Percentiles rank a stretch among this genome's conserved stretches.
These are phyloP conservation scores for Malurus melanocephalus DNA, from an alignment of 2,113 vertebrate genomes.

Conservation along the genomic window DNA sequence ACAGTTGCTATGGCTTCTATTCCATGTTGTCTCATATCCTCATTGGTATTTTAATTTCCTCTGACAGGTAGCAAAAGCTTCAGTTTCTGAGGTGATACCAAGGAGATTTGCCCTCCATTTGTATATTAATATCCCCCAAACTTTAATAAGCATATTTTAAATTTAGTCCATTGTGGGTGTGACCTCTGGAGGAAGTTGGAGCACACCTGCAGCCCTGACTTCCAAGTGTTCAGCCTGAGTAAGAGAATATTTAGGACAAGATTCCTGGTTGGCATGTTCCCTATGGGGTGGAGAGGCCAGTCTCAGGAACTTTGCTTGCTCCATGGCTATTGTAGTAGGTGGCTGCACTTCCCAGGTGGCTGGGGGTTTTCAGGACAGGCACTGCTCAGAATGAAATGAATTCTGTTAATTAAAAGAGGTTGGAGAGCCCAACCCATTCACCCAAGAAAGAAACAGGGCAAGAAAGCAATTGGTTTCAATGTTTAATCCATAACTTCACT, in stretches of 20 bases:
- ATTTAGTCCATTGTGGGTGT: rapidly evolving
- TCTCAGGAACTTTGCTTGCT: neutral
- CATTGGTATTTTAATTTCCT: neutral
- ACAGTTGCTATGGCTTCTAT: neutral
- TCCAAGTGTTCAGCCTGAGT: neutral
- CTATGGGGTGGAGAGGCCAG: neutral
- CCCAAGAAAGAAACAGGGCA: neutral
- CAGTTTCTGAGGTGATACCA: neutral
- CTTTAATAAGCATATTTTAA: neutral
- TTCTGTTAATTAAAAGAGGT: neutral
- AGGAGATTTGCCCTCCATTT: neutral
- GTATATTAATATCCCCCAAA: neutral
- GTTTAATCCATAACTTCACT: neutral
- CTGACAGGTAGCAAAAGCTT: neutral
- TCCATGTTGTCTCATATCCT: neutral
- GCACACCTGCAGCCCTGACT: neutral
- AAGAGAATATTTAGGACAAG: neutral
- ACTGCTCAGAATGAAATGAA: neutral
- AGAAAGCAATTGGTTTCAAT: neutral
- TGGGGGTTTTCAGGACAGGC: neutral
- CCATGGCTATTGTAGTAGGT: rapidly evolving
- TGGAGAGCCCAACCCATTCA: neutral
- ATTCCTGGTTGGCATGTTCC: neutral
- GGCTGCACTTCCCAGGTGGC: neutral
- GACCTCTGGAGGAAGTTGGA: neutral